Percentiles rank a stretch among this genome's conserved stretches.
phyloP scores from a whole-genome alignment of 1,140 invertebrate species.

The Aplysia californica region DNA sequence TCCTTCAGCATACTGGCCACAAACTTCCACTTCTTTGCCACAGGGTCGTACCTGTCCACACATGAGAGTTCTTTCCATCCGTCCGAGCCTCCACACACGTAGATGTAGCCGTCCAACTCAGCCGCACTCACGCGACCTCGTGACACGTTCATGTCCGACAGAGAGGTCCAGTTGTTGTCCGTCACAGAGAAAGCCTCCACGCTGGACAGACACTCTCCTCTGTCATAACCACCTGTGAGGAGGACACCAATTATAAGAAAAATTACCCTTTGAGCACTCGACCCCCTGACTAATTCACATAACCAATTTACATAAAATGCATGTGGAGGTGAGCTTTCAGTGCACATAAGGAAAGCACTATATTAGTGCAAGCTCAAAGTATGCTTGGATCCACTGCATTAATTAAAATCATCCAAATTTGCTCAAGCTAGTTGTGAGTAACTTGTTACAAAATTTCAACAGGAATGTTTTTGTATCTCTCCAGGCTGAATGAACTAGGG shows the following conservation, averaged over 20 bases:
- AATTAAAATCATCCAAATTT: too few relatives aligned
- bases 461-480: too few relatives aligned
- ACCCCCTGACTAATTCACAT: too few relatives aligned
- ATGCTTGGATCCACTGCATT: too few relatives aligned
- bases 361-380: too few relatives aligned
- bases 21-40: slow-evolving; percentile 74
- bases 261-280: too few relatives aligned
- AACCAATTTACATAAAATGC: too few relatives aligned
- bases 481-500: too few relatives aligned
- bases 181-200: slow-evolving; percentile 81
- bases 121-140: slow-evolving; percentile 80
- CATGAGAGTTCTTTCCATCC: slow-evolving; percentile 79
- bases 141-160: slow-evolving; percentile 78
- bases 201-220: slow-evolving; percentile 82
- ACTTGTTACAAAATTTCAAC: too few relatives aligned
- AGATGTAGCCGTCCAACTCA: slow-evolving; percentile 75
- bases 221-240: slow-evolving; percentile 82
- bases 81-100: slow-evolving; percentile 82
- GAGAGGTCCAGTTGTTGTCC: slow-evolving; percentile 76
- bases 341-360: too few relatives aligned
- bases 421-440: too few relatives aligned
- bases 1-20: slow-evolving; percentile 73
- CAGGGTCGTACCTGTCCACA: slow-evolving; percentile 76
- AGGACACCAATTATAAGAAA: slow-evolving; percentile 19
- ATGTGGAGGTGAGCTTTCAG: too few relatives aligned